Evolutionary conservation across 92 coral and sea anemone genomes (phyloP).

Genomic region (Umimayanthus chanpuru): DNA sequence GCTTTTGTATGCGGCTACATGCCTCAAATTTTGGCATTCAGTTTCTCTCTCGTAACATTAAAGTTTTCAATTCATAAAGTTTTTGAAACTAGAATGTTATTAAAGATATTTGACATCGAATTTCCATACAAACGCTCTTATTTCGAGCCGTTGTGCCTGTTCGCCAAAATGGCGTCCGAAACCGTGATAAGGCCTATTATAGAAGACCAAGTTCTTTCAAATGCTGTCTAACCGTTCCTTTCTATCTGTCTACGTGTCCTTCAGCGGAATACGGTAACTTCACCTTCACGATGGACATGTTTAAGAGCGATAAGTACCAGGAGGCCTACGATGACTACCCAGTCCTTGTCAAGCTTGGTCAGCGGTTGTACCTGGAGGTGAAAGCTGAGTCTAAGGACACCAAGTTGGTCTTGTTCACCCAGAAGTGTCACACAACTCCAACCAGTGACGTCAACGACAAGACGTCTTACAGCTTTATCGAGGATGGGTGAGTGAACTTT

Average conservation of each 20-base stretch:
- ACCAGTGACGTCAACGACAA: slow-evolving; percentile 53
- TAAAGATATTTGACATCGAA: no score
- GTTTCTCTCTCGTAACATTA: no score
- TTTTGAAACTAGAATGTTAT: no score
- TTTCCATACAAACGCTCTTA: no score
- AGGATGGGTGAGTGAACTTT: slow-evolving; percentile 65
- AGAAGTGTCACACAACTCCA: slow-evolving; percentile 76
- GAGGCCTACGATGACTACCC: slow-evolving; percentile 63
- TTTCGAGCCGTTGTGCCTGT: no score
- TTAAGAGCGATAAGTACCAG: slow-evolving; percentile 57
- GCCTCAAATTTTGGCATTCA: no score
- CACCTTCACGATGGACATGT: slow-evolving; percentile 80
- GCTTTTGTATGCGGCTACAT: no score
- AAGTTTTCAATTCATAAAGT: no score
- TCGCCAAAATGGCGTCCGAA: no score
- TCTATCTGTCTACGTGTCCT: background rate
- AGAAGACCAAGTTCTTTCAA: no score
- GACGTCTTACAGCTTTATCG: slow-evolving; percentile 53
- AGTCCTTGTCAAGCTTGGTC: slow-evolving; percentile 52
- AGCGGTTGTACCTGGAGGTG: slow-evolving; percentile 71
- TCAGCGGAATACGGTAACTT: slow-evolving; percentile 73
- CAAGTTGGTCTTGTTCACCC: slow-evolving; percentile 60
- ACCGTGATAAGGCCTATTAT: no score
- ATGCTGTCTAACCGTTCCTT: background rate
- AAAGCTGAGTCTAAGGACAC: slow-evolving; percentile 46